Percentiles rank a stretch among this genome's conserved stretches.
phyloP scores from a whole-genome alignment of 2,888 invertebrate genomes.

The Aporophyla nigra region DNA sequence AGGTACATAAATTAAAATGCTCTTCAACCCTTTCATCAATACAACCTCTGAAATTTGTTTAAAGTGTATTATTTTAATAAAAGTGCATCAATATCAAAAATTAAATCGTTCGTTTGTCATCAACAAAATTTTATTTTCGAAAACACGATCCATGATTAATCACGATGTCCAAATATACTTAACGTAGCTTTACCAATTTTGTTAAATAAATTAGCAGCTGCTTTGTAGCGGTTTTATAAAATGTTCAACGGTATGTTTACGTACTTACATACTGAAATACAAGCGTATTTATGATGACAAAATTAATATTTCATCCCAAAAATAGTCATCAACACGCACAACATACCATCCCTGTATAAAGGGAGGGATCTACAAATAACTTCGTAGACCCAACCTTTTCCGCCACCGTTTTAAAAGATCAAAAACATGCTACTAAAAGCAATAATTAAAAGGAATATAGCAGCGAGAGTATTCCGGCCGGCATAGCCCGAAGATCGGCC shows the following conservation, averaged over 20 bases:
- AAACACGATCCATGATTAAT: constrained; percentile 2
- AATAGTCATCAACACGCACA: constrained; percentile 22
- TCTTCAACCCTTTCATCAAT: not conserved
- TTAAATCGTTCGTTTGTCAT: not conserved
- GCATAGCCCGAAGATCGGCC: constrained; percentile 69
- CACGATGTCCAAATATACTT: not conserved
- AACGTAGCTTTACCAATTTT: not conserved
- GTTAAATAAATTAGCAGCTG: constrained; percentile 7
- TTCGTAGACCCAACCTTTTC: constrained; percentile 29
- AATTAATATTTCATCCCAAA: constrained; percentile 4
- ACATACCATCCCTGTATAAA: constrained; percentile 7
- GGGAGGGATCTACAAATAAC: constrained; percentile 13
- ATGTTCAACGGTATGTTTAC: not conserved
- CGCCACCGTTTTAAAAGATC: constrained; percentile 36
- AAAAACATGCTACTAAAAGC: constrained; percentile 51
- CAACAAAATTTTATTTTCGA: not conserved
- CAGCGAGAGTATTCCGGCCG: constrained; percentile 64
- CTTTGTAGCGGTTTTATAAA: not conserved
- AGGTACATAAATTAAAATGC: no score
- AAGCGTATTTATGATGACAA: not conserved
- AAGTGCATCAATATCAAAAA: not conserved
- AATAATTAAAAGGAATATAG: constrained; percentile 57
- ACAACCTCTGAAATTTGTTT: not conserved
- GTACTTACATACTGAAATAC: not conserved
- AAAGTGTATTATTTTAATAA: no score